Base-by-base conservation (phyloP, 2,113 vertebrate species). In the Cephalophus harveyi region DNA sequence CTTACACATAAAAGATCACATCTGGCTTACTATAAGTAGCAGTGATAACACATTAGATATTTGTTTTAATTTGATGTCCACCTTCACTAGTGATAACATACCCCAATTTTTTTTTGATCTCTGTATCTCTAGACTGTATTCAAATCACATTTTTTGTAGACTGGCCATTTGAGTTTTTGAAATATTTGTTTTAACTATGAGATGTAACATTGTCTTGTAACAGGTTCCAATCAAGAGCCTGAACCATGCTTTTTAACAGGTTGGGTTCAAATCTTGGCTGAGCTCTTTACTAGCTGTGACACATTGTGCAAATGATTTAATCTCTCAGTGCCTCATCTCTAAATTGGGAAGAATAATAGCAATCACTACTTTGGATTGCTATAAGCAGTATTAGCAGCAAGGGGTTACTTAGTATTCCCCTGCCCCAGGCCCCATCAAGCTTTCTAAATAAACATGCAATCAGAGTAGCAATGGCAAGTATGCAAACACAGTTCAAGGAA, bases 161-260 rank as follows among this genome's bases (percentile, higher is more conserved):
- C n/a, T 8, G 19, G 21, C 3, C 28, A 60, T 40, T 23, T 88
- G 6, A 83, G 67, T 50, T 87, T 92, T 67, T 88, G 4, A 92
- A 40, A 55, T 60, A 57, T 40, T 74, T 71, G 54, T 86, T 88
- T 33, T 9, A 88, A 60, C 82, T 81, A 55, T 0, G 50, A 96
- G 2, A 93, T 84, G 28, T 76, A 28, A 89, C 27, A 28, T 21
- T 46, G 6, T 76, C 48, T 87, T 40, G 3, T 23, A 76, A 55
- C 30, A 94, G 94, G 76, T 60, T 94, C 50, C 84, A 25, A 94
- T 87, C 50, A 78, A 21, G 76, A 81, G 21, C 23, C 36, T 87
- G 23, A 95, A 78, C 30, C 33, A 28, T 16, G 13, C 21, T 81
- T 87, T 89, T 89, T 74, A 93, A 93, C 7, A 52, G 17, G 94